phyloP scores from a whole-genome alignment of 2,797 vertebrate genomes.

The Oceanodroma leucorhoa region DNA sequence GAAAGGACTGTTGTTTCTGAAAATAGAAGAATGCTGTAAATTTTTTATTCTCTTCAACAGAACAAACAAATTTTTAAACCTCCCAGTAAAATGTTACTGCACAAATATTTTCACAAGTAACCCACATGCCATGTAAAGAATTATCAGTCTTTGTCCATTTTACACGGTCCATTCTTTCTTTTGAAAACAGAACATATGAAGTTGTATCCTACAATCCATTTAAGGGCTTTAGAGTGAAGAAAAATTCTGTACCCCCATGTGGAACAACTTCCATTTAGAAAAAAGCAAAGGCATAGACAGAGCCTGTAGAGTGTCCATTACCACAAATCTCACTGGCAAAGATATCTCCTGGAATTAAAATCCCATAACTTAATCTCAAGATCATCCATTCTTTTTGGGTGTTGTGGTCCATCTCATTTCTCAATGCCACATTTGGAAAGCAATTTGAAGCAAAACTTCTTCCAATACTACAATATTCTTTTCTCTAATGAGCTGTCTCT shows the following conservation, averaged over 20 bases:
- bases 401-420: not conserved
- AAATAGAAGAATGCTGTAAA: constrained; percentile 60
- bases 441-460: constrained; percentile 38
- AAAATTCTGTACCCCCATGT: not conserved
- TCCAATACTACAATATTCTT: constrained; percentile 16
- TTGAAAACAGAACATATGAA: not conserved
- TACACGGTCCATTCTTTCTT: not conserved
- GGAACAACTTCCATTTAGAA: not conserved
- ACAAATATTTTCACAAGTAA: constrained; percentile 60
- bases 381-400: constrained; percentile 22
- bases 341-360: not conserved
- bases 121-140: constrained; percentile 13
- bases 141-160: constrained; percentile 1
- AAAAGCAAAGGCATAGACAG: not conserved
- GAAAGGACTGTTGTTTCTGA: constrained; percentile 53
- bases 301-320: not conserved
- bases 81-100: constrained; percentile 21
- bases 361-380: not conserved
- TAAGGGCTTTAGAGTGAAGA: not conserved
- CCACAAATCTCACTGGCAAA: not conserved
- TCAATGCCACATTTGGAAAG: constrained; percentile 47
- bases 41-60: constrained; percentile 43
- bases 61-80: constrained; percentile 45
- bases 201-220: not conserved
- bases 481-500: constrained; percentile 50